phyloP scores from a whole-genome alignment of 2,888 invertebrate species.

The Diachrysia chrysitis region DNA sequence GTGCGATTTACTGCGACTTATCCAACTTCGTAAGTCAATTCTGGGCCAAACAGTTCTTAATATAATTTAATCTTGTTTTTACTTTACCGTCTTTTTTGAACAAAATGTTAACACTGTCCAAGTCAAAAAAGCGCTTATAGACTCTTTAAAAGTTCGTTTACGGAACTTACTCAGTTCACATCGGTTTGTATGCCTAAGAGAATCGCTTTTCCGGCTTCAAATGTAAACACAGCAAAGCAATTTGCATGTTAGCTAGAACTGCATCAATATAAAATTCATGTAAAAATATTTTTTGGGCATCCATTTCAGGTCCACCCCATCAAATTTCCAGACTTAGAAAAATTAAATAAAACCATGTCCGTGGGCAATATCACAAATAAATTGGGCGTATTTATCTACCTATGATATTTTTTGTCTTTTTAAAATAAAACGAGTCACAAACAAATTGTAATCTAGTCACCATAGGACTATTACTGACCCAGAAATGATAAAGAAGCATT shows the following conservation, averaged over 20 bases:
- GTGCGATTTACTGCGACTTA: too few relatives aligned
- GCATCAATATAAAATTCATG: background rate
- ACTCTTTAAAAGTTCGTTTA: background rate
- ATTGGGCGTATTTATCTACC: too few relatives aligned
- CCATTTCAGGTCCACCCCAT: too few relatives aligned
- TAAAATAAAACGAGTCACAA: background rate
- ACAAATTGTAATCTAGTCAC: background rate
- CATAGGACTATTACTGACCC: background rate
- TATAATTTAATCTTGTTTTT: too few relatives aligned
- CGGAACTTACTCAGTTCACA: background rate
- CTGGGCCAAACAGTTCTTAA: too few relatives aligned
- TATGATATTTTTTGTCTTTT: background rate
- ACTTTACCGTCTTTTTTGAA: too few relatives aligned
- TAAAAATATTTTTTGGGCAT: too few relatives aligned
- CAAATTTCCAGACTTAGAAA: too few relatives aligned
- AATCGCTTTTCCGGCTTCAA: background rate
- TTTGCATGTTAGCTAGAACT: background rate
- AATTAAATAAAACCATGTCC: too few relatives aligned
- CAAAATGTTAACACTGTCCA: background rate
- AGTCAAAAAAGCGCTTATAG: background rate
- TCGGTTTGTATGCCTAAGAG: background rate
- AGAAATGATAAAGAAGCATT: constrained; percentile 21
- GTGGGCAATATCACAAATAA: too few relatives aligned
- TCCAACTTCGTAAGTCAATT: too few relatives aligned
- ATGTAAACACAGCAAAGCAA: background rate